phyloP scores from a whole-genome alignment of 2,797 vertebrate genomes.

The Pseudocheirus occidentalis region DNA sequence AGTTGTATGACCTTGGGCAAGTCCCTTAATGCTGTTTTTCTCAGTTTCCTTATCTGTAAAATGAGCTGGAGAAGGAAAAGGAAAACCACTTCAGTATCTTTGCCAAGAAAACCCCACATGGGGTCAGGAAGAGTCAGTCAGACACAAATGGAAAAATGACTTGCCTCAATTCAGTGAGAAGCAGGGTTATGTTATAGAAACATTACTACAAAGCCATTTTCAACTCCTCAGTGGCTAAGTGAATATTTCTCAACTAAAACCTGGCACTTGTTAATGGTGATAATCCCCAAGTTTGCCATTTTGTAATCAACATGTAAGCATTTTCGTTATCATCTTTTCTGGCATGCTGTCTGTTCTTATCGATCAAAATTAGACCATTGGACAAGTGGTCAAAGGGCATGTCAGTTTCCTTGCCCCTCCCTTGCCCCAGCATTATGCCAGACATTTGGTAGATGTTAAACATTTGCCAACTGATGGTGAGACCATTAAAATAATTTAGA shows the following conservation, averaged over 20 bases:
- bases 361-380: constrained; percentile 50
- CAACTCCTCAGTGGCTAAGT: not conserved
- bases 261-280: not conserved
- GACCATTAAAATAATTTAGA: constrained; percentile 49
- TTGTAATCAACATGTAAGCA: constrained; percentile 16
- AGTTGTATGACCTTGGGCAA: not conserved
- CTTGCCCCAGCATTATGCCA: not conserved
- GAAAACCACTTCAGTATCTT: not conserved
- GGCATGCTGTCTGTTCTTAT: constrained; percentile 42
- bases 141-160: not conserved
- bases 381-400: not conserved
- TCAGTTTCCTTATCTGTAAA: not conserved
- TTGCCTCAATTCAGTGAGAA: not conserved
- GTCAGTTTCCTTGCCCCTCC: not conserved
- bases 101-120: not conserved
- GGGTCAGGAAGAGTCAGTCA: not conserved
- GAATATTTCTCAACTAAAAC: constrained; percentile 37
- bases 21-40: not conserved
- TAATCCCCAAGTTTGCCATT: not conserved
- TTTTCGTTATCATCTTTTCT: constrained; percentile 6
- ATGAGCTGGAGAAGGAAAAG: not conserved
- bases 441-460: constrained; percentile 38
- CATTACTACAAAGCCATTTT: not conserved
- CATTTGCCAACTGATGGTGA: constrained; percentile 20
- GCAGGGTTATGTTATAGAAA: not conserved